phyloP scores from a whole-genome alignment of 2,888 invertebrate species.

The Aphodius sticticus region DNA sequence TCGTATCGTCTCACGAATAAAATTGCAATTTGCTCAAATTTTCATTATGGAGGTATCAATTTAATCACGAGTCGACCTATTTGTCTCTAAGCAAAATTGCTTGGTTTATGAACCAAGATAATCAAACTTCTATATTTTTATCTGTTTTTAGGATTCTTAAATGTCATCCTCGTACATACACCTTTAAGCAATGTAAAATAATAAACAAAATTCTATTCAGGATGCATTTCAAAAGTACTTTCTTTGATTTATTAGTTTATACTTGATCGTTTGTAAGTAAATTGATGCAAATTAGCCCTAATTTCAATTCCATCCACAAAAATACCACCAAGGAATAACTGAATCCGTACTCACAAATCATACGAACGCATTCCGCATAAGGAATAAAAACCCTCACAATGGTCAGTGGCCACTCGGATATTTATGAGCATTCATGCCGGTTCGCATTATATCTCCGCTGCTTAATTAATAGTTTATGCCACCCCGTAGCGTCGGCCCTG shows the following conservation, averaged over 20 bases:
- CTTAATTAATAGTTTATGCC: conserved; percentile 37
- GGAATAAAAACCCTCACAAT: background rate
- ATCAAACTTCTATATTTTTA: too few species aligned
- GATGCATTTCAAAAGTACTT: background rate
- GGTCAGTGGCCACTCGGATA: conserved; percentile 21
- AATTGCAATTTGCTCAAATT: too few species aligned
- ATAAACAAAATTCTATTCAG: background rate
- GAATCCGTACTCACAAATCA: background rate
- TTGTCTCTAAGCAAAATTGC: too few species aligned
- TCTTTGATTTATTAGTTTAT: background rate
- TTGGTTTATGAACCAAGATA: too few species aligned
- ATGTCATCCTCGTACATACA: background rate
- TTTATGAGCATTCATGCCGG: conserved; percentile 35
- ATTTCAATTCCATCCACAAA: background rate
- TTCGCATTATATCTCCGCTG: conserved; percentile 33
- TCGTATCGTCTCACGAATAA: too few species aligned
- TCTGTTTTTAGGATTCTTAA: background rate
- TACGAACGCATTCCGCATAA: background rate
- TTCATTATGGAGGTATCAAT: too few species aligned
- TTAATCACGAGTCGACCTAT: too few species aligned
- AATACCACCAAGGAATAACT: background rate
- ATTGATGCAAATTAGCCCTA: background rate
- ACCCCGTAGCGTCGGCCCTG: conserved; percentile 31
- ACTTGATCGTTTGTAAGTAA: background rate
- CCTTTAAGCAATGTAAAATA: background rate